These are phyloP conservation scores for Caenorhabditis sp. DNA, from an alignment of 2,888 invertebrate genomes.

Conservation along the genomic window DNA sequence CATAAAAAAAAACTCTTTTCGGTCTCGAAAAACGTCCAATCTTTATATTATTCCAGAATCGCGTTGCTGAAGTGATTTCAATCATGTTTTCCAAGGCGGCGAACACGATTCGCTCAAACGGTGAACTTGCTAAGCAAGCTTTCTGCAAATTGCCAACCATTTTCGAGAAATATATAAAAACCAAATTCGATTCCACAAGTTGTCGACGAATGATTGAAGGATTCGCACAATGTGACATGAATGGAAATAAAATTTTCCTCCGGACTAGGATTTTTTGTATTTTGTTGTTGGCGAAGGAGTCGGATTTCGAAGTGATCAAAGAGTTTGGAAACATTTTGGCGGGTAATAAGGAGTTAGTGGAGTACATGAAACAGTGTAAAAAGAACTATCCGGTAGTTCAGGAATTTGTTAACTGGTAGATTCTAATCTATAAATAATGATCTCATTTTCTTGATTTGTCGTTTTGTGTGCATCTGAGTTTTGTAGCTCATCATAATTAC, in stretches of 20 bases:
- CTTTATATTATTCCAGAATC: neutral
- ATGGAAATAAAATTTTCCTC: neutral
- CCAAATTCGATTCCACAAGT: neutral
- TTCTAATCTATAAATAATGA: neutral
- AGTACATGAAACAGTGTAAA: neutral
- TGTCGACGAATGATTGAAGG: neutral
- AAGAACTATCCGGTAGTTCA: neutral
- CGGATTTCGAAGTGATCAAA: neutral
- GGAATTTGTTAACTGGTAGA: neutral
- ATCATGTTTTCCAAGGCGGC: neutral
- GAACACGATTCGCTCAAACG: neutral
- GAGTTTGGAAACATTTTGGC: neutral
- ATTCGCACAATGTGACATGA: neutral
- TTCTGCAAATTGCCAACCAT: neutral
- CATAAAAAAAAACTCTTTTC: no score
- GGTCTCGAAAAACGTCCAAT: neutral
- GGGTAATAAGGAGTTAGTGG: neutral
- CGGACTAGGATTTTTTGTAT: neutral
- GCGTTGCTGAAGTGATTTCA: neutral
- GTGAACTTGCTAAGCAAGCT: neutral
- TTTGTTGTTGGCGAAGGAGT: neutral
- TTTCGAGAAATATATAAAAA: neutral
- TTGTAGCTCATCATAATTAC: no score
- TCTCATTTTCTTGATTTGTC: neutral
- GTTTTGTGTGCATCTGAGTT: neutral